phyloP scores from a whole-genome alignment of 1,140 invertebrate species.

The Vanessa tameamea region DNA sequence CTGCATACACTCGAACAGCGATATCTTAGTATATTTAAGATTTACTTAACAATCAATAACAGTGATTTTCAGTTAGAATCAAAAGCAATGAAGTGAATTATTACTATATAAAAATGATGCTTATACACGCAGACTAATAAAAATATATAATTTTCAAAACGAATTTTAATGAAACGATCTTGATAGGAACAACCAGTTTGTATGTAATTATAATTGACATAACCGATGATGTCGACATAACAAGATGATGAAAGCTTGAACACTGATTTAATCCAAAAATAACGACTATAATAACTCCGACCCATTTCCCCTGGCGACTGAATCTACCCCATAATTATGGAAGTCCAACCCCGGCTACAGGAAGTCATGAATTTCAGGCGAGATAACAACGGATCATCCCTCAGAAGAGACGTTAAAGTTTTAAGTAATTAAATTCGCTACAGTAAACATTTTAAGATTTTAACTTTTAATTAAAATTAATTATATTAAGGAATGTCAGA shows the following conservation, averaged over 20 bases:
- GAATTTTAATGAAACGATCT: no score
- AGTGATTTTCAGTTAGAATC: no score
- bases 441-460: constrained; percentile 18
- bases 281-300: not conserved
- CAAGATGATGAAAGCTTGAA: constrained; percentile 1
- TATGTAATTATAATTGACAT: not conserved
- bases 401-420: constrained; percentile 12
- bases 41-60: no score
- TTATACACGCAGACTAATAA: no score
- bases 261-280: not conserved
- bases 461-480: constrained; percentile 10
- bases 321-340: constrained; percentile 1
- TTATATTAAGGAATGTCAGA: not conserved
- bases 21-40: no score
- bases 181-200: no score
- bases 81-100: no score
- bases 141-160: no score
- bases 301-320: not conserved
- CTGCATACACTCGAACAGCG: no score
- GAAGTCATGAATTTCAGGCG: constrained; percentile 27
- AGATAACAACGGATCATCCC: constrained; percentile 22
- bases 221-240: not conserved
- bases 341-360: constrained; percentile 4
- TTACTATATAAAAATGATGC: no score
- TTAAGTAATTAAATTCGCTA: constrained; percentile 19